Evolutionary conservation across 92 coral and sea anemone genomes (phyloP), one percentile per base, ranked within the genome.

Genomic region (Heliopora coerulea): DNA sequence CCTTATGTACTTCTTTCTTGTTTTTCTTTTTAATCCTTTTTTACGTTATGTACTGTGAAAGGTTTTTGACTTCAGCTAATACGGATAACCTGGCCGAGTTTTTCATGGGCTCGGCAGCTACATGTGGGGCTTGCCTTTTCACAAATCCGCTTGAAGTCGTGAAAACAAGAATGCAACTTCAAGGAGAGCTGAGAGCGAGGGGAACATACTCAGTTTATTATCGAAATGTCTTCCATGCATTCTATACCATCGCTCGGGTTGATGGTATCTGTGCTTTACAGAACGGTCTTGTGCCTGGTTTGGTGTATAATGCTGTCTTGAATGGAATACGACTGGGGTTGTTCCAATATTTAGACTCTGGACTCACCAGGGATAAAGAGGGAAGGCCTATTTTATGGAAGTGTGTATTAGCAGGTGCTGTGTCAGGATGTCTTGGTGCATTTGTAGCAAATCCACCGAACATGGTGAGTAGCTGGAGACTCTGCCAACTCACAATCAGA

Each of bases 91-190:
- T 90, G 61, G 79, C 72, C 13, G 97, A 95, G 68, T 95, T 90
- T 58, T 66, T 82, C 9, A 82, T 95, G 8, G 99, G 99, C 31
- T 91, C 91, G 17, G 69, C 84, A 27, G 99, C 99, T 18, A 96
- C 97, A 1, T 88, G 97, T 58, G 93, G 95, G 10, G 99, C 99
- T 32, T 95, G 99, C 78, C 27, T 88, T 61, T 95, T 95, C 78
- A 87, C 99, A 40, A 95, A 95, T 50, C 99, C 99, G 42, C 74
- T 90, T 59, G 99, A 95, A 80, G 99, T 95, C 21, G 96, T 88
- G 5, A 95, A 95, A 82, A 93, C 95, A 1, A 82, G 98, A 59
- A 93, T 93, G 98, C 98, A 93, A 56, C 85, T 93, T 1, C 98
- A 93, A 73, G 98, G 98, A 10, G 98, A 93, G 49, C 72, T 93